Evolutionary conservation across 2,888 invertebrate genomes (phyloP), one percentile per base, ranked within the genome.

Genomic region (Liodrosophila aerea): DNA sequence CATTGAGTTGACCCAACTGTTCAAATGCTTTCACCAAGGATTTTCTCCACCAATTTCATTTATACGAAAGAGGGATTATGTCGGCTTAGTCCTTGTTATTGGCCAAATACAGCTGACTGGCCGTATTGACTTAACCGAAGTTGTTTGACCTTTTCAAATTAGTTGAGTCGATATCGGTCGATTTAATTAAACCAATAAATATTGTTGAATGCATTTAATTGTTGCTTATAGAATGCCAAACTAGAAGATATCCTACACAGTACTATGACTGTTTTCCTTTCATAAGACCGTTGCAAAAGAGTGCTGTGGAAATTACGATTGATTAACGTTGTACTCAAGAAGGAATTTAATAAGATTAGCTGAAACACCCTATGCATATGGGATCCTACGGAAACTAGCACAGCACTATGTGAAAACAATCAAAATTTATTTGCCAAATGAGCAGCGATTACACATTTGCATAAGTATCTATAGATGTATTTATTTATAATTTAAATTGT

Each of bases 21-120:
- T 22, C 40, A 61, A 46, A 40, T 52, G 64, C 36, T 43, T 46
- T 46, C 56, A 15, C 29, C 46, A 47, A 40, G n/a, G 22, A 41
- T 12, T 47, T 41, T 31, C 29, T n/a, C 27, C 18, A n/a, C 18
- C 45, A 53, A 36, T 63, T 53, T n/a, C 40, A 46, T 31, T 62
- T 33, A 46, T 27, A 40, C 41, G 15, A 37, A 46, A 30, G 47
- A 7, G 47, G 31, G 52, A 36, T 63, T 63, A 49, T 47, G 54
- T 33, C 16, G 43, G 56, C 47, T 64, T 63, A 63, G 47, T 44
- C 47, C 44, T 7, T 63, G 64, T 63, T 54, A 63, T 53, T 56
- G 34, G 40, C 51, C 29, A 49, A 37, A 16, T 47, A 22, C 11
- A 33, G 33, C 12, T 33, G 33, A 30, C 30, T 33, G 31, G 33